Base-by-base conservation (phyloP, 2,113 vertebrate genomes). In the Syngnathus typhle region DNA sequence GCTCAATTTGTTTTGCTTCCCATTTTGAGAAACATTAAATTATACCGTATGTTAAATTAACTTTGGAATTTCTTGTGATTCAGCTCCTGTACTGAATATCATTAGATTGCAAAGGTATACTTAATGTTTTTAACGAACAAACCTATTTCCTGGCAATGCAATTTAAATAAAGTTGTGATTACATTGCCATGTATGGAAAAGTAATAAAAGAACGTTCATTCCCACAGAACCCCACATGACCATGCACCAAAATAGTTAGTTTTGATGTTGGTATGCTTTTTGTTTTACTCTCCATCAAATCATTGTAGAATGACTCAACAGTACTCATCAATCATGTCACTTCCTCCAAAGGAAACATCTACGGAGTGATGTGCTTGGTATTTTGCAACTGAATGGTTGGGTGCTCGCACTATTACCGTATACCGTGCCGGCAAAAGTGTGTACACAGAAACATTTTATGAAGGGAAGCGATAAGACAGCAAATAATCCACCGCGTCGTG, bases 401-500 rank as follows among this genome's bases (percentile, higher is more conserved):
- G 32, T 60, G 12, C 16, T 52, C 63, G 60, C 27, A 61, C 59
- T 71, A 39, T 58, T 49, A 62, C 39, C 37, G 39, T 49, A 36
- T 51, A 12, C 32, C 60, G 58, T 56, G 37, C 60, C 18, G n/a
- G 49, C 2, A 46, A 64, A 19, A 63, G 60, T 67, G 41, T 75
- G 64, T 47, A 79, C 54, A 21, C 27, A 68, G 15, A 71, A 23
- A 44, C 61, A 73, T 37, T 64, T 65, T 36, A 46, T 71, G 21
- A 23, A 16, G 62, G 43, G 60, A 55, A 56, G 46, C 23, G 67
- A 21, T 6, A 7, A 60, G 61, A 64, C 59, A 58, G 65, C 46
- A 68, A 60, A 71, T 62, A 70, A 39, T 46, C 66, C 72, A 56
- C 60, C 60, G 64, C 7, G 7, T 39, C 36, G 55, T 68, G 76